Conservation (phyloP, 2,797 vertebrate genomes). For the Danio aesculapii region DNA sequence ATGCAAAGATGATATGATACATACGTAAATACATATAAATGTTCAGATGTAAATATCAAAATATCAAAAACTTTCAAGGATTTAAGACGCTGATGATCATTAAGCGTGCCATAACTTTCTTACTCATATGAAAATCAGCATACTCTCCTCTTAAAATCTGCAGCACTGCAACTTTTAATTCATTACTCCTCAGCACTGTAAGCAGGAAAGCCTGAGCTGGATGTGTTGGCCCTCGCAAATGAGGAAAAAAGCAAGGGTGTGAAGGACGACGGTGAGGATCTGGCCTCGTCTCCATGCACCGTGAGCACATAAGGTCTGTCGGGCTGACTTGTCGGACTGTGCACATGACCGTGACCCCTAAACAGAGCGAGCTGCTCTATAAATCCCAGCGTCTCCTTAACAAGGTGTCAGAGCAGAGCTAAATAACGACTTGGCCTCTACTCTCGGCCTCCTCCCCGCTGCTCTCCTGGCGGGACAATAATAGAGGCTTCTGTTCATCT, state of each 20-base stretch:
- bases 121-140: too few relatives aligned
- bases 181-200: neutral
- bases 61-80: too few relatives aligned
- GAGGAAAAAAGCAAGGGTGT: slow-evolving; percentile 12
- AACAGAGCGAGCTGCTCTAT: slow-evolving; percentile 33
- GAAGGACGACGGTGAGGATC: slow-evolving; percentile 23
- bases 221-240: slow-evolving; percentile 23
- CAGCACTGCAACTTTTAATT: neutral
- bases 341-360: slow-evolving; percentile 37
- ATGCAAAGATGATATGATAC: too few relatives aligned
- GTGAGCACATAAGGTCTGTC: slow-evolving; percentile 2
- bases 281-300: neutral
- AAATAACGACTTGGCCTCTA: slow-evolving; percentile 57
- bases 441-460: slow-evolving; percentile 43
- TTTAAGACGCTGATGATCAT: too few relatives aligned
- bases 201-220: slow-evolving; percentile 13
- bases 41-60: too few relatives aligned
- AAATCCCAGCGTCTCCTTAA: slow-evolving; percentile 61
- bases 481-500: slow-evolving; percentile 41
- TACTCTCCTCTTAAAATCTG: neutral
- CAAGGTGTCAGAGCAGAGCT: slow-evolving; percentile 63
- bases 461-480: slow-evolving; percentile 52
- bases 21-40: too few relatives aligned
- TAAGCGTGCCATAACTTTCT: too few relatives aligned
- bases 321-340: slow-evolving; percentile 8